phyloP scores from a whole-genome alignment of 2,113 vertebrate genomes.

The Hoplias malabaricus region DNA sequence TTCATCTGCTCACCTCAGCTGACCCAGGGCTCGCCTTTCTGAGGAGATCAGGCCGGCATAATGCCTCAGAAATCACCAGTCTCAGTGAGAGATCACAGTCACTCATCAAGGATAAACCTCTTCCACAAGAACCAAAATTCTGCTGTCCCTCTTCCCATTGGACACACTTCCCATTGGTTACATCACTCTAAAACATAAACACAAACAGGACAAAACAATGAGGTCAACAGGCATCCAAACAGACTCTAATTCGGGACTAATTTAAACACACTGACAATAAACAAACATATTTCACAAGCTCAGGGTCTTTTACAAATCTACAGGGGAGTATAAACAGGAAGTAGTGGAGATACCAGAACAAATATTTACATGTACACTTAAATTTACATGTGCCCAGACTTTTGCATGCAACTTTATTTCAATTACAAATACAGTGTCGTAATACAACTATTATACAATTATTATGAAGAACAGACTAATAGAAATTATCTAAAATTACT shows the following conservation, averaged over 20 bases:
- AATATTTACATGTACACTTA: too few relatives aligned
- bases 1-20: slow-evolving; percentile 16
- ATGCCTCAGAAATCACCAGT: slow-evolving; percentile 15
- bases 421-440: too few relatives aligned
- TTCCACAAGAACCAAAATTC: neutral
- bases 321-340: too few relatives aligned
- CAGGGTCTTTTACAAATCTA: too few relatives aligned
- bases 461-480: too few relatives aligned
- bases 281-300: neutral
- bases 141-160: neutral
- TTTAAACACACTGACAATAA: neutral
- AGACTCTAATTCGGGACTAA: neutral
- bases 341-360: too few relatives aligned
- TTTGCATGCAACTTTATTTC: too few relatives aligned
- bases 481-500: too few relatives aligned
- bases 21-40: neutral
- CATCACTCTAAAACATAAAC: neutral
- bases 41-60: slow-evolving; percentile 13
- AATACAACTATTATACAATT: too few relatives aligned
- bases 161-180: neutral
- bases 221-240: neutral
- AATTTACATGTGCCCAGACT: too few relatives aligned
- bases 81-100: neutral
- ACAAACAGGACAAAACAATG: neutral
- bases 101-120: neutral